A percentile compares a stretch with the other conserved stretches of the same genome.
phyloP scores from a whole-genome alignment of 2,888 invertebrate genomes.

The Graphium colonna region DNA sequence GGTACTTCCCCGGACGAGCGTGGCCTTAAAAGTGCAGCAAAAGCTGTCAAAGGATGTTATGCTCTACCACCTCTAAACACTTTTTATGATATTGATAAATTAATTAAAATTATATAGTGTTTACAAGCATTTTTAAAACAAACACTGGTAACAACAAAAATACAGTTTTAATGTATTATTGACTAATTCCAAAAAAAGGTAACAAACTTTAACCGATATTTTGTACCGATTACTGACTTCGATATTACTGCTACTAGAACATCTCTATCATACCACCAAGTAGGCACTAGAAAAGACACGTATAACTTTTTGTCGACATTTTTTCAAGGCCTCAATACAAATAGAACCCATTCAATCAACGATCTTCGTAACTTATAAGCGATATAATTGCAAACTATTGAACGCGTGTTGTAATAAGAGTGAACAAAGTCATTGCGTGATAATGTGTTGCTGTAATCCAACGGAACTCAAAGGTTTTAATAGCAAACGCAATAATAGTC shows the following conservation, averaged over 20 bases:
- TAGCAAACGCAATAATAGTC: slow-evolving; percentile 1
- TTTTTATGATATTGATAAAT: too few species aligned
- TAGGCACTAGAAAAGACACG: slow-evolving; percentile 12
- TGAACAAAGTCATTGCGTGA: slow-evolving; percentile 11
- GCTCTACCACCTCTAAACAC: too few species aligned
- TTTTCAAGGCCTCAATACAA: slow-evolving; percentile 31
- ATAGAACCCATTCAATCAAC: slow-evolving; percentile 36
- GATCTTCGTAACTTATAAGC: slow-evolving; percentile 32
- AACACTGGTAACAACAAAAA: too few species aligned
- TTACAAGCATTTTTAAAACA: too few species aligned
- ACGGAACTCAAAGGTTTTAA: background rate
- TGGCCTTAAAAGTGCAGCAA: too few species aligned
- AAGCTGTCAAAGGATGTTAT: too few species aligned
- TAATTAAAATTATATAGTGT: too few species aligned
- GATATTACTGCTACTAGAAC: background rate
- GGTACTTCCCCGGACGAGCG: too few species aligned
- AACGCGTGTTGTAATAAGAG: slow-evolving; percentile 13
- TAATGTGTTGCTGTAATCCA: slow-evolving; percentile 4
- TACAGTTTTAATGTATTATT: too few species aligned
- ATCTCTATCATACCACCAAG: slow-evolving; percentile 6
- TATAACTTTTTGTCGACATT: slow-evolving; percentile 28
- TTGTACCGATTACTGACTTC: too few species aligned
- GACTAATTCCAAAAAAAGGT: too few species aligned
- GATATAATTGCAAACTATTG: slow-evolving; percentile 27
- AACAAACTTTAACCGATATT: too few species aligned